These are phyloP conservation scores for Nesidiocoris tenuis DNA, from an alignment of 2,888 invertebrate genomes.

Conservation along the genomic window DNA sequence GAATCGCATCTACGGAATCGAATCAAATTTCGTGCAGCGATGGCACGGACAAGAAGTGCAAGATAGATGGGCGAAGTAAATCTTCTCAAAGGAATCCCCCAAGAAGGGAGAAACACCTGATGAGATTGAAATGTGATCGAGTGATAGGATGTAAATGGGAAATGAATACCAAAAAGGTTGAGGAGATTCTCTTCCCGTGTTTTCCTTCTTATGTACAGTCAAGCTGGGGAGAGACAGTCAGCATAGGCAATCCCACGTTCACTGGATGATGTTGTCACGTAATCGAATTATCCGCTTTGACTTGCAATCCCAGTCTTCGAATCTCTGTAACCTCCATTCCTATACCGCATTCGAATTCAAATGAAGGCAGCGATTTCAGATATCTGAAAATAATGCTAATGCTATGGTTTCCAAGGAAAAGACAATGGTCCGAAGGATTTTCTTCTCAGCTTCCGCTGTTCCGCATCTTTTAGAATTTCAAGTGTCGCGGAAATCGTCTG, in stretches of 20 bases:
- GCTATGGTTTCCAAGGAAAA: neutral
- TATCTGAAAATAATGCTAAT: neutral
- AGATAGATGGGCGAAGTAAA: neutral
- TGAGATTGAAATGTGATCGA: conserved; percentile 43
- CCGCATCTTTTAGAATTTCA: no score
- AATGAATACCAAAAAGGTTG: conserved; percentile 32
- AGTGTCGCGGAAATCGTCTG: no score
- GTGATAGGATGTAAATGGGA: conserved; percentile 40
- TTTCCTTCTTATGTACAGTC: neutral
- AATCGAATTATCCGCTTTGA: neutral
- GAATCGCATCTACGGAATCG: conserved; percentile 39
- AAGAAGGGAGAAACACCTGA: conserved; percentile 31
- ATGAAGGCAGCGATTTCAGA: neutral
- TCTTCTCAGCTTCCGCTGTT: no score
- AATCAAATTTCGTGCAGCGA: conserved; percentile 35
- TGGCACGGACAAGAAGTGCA: neutral
- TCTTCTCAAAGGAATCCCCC: conserved; percentile 15
- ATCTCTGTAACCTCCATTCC: no score
- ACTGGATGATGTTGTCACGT: neutral
- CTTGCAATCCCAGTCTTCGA: neutral
- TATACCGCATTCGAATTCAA: neutral
- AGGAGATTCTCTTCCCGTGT: neutral
- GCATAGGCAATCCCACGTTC: neutral
- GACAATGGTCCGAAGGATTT: no score
- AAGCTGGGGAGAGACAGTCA: neutral